Base-by-base conservation (phyloP, 1,140 invertebrate species). In the Drosophila dunni region DNA sequence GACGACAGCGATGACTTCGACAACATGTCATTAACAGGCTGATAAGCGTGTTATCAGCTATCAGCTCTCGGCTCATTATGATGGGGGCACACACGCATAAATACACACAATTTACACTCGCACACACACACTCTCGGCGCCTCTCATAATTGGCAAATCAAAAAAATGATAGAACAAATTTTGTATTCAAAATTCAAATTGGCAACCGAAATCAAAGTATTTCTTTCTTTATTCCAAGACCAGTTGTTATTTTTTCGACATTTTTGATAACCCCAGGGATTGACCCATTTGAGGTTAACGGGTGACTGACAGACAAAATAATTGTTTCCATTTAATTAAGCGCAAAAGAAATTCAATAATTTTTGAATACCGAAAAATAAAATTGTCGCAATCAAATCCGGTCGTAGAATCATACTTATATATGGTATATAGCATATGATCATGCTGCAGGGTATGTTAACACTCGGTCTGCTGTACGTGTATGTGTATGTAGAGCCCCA, bases 21-120 rank as follows among this genome's bases (percentile, higher is more conserved):
- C 79, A 64, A 71, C 79, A 88, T 88, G 83, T 84, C 83, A 88
- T 88, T 88, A 88, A 84, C 84, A 80, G 57, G 54, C 67, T 84
- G 83, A 88, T 88, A 88, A 88, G 65, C 34, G 40, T 29, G 42
- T 53, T 86, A 86, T 85, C 78, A 63, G 51, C 54, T 54, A 78
- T 65, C 53, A 62, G 45, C 10, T 36, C 51, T 46, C 60, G 34
- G 75, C 78, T 85, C 78, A 85, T 85, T 85, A 85, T 81, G 78
- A 64, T 76, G 67, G 51, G 36, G 38, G 29, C 50, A 45, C 24
- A 48, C 33, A 64, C 3, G 8, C 17, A 53, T 51, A 60, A 20
- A 60, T 3, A 13, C 36, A 40, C 8, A 42, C 46, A 38, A 20
- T 42, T 9, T 0, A 9, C 38, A 45, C 57, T 24, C 17, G 40